Conservation (phyloP, 2,888 invertebrate genomes). For the Eurytoma californica region DNA sequence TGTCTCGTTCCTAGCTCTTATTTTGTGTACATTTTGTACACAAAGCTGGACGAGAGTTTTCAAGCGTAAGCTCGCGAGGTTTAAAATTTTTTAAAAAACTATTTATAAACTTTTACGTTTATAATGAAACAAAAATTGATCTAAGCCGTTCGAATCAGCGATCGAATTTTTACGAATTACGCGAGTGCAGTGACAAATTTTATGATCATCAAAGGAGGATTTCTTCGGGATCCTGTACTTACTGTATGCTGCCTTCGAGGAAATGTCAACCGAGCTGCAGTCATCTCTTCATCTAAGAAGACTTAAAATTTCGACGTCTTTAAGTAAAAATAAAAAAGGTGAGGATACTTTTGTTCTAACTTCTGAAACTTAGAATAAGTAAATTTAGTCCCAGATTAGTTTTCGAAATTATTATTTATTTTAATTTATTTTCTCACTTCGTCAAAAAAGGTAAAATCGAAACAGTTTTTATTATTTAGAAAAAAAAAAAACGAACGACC, state of each 20-base stretch:
- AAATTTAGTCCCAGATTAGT: not conserved
- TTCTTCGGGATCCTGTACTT: not conserved
- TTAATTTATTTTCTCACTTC: not conserved
- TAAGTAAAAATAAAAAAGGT: conserved; percentile 35
- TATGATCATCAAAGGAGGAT: too few species aligned
- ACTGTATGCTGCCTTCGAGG: not conserved
- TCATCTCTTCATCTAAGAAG: too few species aligned
- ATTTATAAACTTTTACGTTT: too few species aligned
- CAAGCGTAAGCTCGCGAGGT: conserved; percentile 11
- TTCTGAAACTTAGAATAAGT: conserved; percentile 20
- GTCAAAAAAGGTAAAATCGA: not conserved
- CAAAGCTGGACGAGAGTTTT: conserved; percentile 41
- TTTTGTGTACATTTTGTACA: conserved; percentile 43
- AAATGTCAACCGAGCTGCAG: not conserved
- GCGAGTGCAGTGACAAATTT: too few species aligned
- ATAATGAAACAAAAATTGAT: too few species aligned
- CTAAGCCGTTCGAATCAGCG: too few species aligned
- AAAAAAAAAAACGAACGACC: conserved; percentile 23
- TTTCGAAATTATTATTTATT: not conserved
- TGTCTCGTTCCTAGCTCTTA: conserved; percentile 36
- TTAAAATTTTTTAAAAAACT: not conserved
- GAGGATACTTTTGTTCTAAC: conserved; percentile 36
- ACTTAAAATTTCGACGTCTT: too few species aligned
- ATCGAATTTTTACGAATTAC: too few species aligned
- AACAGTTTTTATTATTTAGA: conserved; percentile 1